phyloP scores from a whole-genome alignment of 2,113 vertebrate species.

The Formicarius rufipectus region DNA sequence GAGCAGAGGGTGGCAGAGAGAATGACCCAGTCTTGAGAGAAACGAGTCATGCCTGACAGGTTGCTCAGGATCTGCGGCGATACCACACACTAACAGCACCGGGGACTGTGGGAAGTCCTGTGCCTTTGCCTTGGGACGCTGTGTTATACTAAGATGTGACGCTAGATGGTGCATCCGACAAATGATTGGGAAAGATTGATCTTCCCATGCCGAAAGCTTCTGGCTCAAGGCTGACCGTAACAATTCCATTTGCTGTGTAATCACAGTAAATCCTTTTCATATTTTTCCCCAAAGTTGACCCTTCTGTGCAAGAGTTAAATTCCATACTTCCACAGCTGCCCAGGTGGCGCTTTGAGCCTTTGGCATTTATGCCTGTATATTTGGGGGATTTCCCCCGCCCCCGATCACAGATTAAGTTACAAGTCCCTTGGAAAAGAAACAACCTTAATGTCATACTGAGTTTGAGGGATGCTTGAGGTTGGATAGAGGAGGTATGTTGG shows the following conservation, averaged over 20 bases:
- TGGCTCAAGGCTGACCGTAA: fast-evolving
- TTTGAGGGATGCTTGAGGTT: background rate
- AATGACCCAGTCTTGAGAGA: background rate
- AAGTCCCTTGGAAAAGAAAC: background rate
- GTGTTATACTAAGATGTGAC: background rate
- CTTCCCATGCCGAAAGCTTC: background rate
- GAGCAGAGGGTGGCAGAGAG: background rate
- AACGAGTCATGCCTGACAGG: background rate
- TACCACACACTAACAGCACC: too few relatives aligned
- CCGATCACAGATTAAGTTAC: background rate
- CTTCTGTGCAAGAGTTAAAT: background rate
- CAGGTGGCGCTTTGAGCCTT: background rate
- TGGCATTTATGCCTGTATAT: background rate
- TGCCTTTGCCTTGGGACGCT: background rate
- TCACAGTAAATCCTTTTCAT: background rate
- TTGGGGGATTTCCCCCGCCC: background rate
- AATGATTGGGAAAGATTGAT: background rate
- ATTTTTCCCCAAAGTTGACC: background rate
- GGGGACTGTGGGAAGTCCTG: background rate
- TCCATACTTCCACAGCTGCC: background rate
- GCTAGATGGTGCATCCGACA: constrained; percentile 31
- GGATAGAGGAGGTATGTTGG: background rate
- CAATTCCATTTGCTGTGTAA: background rate
- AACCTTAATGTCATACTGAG: background rate
- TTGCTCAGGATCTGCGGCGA: background rate